These are phyloP conservation scores for Dryococelus australis DNA, from an alignment of 2,888 invertebrate species.

Conservation along the genomic window DNA sequence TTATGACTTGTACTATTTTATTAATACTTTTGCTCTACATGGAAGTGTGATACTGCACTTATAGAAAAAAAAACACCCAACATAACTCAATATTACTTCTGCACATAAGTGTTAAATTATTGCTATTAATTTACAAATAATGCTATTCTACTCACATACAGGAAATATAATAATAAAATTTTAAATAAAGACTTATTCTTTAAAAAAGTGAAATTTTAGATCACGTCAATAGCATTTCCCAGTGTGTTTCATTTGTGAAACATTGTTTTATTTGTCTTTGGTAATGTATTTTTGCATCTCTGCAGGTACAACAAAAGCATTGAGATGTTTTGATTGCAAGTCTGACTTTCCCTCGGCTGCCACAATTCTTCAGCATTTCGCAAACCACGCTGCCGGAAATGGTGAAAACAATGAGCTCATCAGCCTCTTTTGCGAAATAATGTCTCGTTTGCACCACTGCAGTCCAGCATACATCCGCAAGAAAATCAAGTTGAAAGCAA, in stretches of 20 bases:
- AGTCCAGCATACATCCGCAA: conserved; percentile 30
- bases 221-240: not conserved
- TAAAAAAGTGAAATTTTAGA: not conserved
- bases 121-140: too few species aligned
- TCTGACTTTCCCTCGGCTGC: conserved; percentile 54
- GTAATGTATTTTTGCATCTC: conserved; percentile 22
- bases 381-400: conserved; percentile 52
- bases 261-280: too few species aligned
- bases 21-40: too few species aligned
- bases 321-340: conserved; percentile 54
- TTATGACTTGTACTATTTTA: too few species aligned
- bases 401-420: not conserved
- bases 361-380: conserved; percentile 56
- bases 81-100: too few species aligned
- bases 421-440: not conserved
- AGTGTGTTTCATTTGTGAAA: not conserved
- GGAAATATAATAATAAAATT: too few species aligned
- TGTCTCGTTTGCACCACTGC: not conserved
- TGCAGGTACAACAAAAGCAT: conserved; percentile 37
- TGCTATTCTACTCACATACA: too few species aligned
- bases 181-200: too few species aligned
- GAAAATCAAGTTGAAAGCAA: conserved; percentile 42
- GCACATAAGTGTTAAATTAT: too few species aligned
- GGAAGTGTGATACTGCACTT: too few species aligned
- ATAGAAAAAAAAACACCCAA: too few species aligned